Conservation (phyloP, 2,113 vertebrate genomes). For the Grallaria varia region DNA sequence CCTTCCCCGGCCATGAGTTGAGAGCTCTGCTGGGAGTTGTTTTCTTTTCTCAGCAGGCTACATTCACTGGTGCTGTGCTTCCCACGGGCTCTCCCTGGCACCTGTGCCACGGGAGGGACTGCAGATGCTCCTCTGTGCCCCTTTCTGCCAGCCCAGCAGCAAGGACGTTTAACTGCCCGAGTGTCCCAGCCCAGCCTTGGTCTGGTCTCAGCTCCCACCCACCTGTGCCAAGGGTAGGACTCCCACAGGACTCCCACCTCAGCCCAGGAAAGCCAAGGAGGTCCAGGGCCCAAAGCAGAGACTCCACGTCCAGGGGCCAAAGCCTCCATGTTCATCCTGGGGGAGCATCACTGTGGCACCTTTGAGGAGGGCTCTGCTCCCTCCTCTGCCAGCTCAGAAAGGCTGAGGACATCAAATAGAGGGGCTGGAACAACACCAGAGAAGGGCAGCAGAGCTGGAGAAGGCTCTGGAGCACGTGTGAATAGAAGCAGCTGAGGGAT, state of each 20-base stretch:
- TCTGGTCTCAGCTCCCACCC: background rate
- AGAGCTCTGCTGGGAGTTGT: background rate
- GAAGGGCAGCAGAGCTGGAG: background rate
- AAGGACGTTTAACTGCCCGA: background rate
- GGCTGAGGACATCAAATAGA: background rate
- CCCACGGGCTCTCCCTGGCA: background rate
- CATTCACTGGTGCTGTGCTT: background rate
- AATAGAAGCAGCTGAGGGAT: background rate
- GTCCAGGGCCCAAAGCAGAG: background rate
- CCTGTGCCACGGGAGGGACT: background rate
- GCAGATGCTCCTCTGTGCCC: background rate
- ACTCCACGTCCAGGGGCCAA: background rate
- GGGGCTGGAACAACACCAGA: background rate
- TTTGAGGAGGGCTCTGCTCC: background rate
- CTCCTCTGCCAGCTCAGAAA: background rate
- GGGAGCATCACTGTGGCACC: background rate
- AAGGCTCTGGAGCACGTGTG: background rate
- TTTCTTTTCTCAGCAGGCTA: background rate
- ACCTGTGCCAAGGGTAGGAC: background rate
- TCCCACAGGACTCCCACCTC: background rate
- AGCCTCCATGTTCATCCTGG: background rate
- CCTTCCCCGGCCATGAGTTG: background rate
- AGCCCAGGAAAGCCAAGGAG: background rate
- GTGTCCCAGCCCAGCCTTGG: background rate
- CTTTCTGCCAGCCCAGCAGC: background rate